A percentile compares a stretch with the other conserved stretches of the same genome.
Conservation (phyloP, 2,797 vertebrate genomes). For the Alfaro cultratus region DNA sequence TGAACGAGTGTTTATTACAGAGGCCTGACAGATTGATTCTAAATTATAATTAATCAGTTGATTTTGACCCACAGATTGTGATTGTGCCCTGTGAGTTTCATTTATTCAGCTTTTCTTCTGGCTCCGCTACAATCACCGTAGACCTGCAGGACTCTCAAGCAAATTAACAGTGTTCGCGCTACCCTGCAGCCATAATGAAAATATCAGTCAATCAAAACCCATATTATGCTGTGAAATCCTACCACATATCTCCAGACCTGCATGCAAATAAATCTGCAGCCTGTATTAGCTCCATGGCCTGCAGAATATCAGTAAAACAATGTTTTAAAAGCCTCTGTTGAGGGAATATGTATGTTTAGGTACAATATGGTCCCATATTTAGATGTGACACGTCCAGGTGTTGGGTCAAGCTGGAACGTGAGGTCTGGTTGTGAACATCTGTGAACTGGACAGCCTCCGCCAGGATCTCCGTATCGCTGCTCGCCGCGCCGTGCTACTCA, state of each 20-base stretch:
- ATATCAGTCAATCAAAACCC: conserved; percentile 81
- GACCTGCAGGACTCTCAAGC: conserved; percentile 78
- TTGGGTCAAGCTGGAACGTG: conserved; percentile 35
- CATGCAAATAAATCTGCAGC: conserved; percentile 67
- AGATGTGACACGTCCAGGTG: conserved; percentile 28
- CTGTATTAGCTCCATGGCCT: conserved; percentile 35
- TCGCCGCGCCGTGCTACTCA: conserved; percentile 82
- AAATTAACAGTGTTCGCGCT: conserved; percentile 78
- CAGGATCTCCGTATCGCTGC: conserved; percentile 83
- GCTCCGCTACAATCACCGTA: conserved; percentile 71
- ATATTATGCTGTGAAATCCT: conserved; percentile 69
- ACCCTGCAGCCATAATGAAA: conserved; percentile 80
- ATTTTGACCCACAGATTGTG: conserved; percentile 79
- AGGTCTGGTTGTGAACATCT: conserved; percentile 78
- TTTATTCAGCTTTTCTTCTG: conserved; percentile 77
- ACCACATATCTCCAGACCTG: conserved; percentile 63
- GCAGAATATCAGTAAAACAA: conserved; percentile 12
- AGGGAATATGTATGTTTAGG: conserved; percentile 22
- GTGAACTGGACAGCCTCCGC: conserved; percentile 76
- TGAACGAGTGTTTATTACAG: conserved; percentile 73
- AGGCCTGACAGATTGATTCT: conserved; percentile 72
- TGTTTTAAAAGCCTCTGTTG: conserved; percentile 33
- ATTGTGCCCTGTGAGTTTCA: conserved; percentile 75
- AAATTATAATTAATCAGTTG: conserved; percentile 81
- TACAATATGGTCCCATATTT: conserved; percentile 34